Percentiles rank a stretch among this genome's conserved stretches.
Conservation (phyloP, 2,113 vertebrate genomes). For the Clupea harengus region DNA sequence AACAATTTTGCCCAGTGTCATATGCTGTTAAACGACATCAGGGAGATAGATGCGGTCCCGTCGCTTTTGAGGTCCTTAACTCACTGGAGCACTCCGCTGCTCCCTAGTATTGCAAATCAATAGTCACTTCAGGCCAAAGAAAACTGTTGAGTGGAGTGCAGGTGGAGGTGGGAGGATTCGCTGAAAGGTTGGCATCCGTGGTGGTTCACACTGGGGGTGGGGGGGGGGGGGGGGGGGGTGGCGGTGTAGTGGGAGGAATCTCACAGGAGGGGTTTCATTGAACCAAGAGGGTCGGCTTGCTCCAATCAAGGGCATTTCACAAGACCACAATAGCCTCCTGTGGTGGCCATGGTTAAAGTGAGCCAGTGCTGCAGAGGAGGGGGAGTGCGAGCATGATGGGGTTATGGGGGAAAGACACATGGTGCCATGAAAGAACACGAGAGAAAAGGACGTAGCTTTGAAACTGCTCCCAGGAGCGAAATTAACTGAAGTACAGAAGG, state of each 20-base stretch:
- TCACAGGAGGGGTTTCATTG: not conserved
- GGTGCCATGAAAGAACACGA: not conserved
- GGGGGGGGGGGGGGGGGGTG: not conserved
- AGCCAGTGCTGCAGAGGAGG: not conserved
- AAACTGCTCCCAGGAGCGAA: not conserved
- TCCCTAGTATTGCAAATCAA: not conserved
- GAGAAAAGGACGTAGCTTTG: not conserved
- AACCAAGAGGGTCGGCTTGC: not conserved
- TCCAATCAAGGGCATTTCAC: not conserved
- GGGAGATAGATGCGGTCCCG: not conserved
- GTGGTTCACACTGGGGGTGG: not conserved
- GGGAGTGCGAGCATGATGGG: not conserved
- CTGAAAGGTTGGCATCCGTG: not conserved
- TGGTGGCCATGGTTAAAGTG: not conserved
- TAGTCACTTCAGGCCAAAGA: slow-evolving; percentile 9
- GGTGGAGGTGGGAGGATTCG: not conserved
- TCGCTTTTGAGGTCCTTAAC: not conserved
- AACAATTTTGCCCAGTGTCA: not conserved
- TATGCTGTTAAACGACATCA: not conserved
- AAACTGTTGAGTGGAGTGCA: not conserved
- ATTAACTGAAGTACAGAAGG: not conserved
- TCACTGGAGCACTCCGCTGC: not conserved
- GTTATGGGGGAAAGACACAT: not conserved
- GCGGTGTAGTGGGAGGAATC: not conserved
- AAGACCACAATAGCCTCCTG: not conserved